Base-by-base conservation (phyloP, 2,888 invertebrate genomes). In the Dynastes maya region DNA sequence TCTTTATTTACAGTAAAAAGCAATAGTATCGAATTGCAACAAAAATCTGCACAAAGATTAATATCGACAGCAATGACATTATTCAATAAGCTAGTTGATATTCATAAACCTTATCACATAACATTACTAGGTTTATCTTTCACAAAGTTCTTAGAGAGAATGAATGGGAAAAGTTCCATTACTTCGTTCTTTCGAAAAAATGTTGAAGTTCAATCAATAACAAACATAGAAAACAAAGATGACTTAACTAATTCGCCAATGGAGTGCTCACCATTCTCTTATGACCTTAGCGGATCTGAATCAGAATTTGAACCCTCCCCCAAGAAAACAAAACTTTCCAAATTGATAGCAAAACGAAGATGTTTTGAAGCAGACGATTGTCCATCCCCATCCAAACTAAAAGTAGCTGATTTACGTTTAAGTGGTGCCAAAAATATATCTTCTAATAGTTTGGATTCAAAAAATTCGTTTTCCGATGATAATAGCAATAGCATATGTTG, bases 101-200 rank as follows among this genome's bases (percentile, higher is more conserved):
- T 93, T 82, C 90, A 91, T 40, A 93, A 93, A 89, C 94, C 94
- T 81, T 96, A 95, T 89, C 95, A 95, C 88, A 92, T 96, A 84
- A 95, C 95, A 0, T 89, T 95, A 76, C 90, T 96, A 79, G 96
- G 95, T n/a, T 89, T 95, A 84, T 94, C 95, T 27, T 95, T 95
- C 86, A 94, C 95, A 0, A 95, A 95, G 87, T 95, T 96, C 85
- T 93, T 93, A n/a, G 95, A 94, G 83, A 90, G 92, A 79, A 92
- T 92, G 86, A 91, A 91, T 2, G 94, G 94, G 1, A 91, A 92
- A 81, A 92, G 93, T 84, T 94, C 94, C 13, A 94, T 95, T 83
- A 93, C 94, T 5, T 94, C 93, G 80, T 95, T 94, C 85, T 89
- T 95, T 72, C 92, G 93, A 87, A 95, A 94, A 87, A 94, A 95